A percentile compares a stretch with the other conserved stretches of the same genome.
Evolutionary conservation across 2,113 vertebrate genomes (phyloP).

Genomic region (Struthio camelus): DNA sequence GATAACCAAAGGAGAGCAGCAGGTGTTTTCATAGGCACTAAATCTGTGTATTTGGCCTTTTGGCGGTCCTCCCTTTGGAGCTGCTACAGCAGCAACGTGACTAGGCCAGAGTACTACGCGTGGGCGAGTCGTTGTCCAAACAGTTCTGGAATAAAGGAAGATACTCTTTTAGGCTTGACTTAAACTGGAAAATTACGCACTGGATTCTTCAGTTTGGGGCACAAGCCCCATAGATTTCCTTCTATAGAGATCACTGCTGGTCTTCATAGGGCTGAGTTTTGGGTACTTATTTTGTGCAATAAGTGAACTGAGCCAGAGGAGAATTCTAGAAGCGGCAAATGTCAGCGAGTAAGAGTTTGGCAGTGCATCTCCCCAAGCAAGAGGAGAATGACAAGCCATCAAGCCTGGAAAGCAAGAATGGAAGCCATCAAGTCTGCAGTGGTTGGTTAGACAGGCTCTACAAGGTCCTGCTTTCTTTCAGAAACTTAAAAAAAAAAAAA

Average conservation of each 20-base stretch:
- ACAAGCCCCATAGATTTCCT: background rate
- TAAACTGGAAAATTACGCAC: background rate
- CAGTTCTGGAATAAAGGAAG: background rate
- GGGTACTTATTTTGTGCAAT: background rate
- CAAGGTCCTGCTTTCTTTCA: background rate
- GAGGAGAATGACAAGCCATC: background rate
- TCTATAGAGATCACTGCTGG: background rate
- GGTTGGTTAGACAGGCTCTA: background rate
- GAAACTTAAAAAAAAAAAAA: background rate
- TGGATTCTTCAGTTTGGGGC: background rate
- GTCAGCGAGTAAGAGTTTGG: background rate
- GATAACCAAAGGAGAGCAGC: background rate
- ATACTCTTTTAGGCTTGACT: background rate
- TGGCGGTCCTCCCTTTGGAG: background rate
- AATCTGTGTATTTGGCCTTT: background rate
- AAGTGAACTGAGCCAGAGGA: background rate
- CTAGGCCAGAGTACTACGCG: no score
- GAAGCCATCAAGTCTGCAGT: background rate
- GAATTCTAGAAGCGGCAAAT: background rate
- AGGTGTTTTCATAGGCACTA: background rate
- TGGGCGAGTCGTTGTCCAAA: background rate
- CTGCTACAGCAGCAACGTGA: background rate
- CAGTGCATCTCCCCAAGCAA: background rate
- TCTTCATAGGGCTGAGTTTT: background rate
- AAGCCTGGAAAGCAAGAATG: background rate